A percentile compares a stretch with the other conserved stretches of the same genome.
Evolutionary conservation across 1,140 invertebrate species (phyloP).

Genomic region (Anagrus nilaparvatae): DNA sequence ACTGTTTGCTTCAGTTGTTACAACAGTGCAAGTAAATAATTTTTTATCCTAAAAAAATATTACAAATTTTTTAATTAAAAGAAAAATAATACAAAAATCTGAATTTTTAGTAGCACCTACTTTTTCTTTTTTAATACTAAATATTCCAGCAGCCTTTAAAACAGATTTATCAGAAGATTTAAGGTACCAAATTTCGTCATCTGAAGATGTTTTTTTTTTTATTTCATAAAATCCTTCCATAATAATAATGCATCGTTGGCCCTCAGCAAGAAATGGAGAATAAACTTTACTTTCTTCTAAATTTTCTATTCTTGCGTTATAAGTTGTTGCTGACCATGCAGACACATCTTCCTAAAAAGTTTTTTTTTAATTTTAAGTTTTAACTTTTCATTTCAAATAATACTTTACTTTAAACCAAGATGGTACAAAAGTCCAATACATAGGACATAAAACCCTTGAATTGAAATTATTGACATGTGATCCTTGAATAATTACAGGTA

Average conservation of each 20-base stretch:
- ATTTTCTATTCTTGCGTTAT: constrained; percentile 14
- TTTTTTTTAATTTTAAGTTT: neutral
- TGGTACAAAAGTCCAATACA: constrained; percentile 12
- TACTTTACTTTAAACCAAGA: constrained; percentile 8
- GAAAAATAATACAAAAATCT: neutral
- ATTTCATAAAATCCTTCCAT: constrained; percentile 14
- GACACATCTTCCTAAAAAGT: constrained; percentile 3
- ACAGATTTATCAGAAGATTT: constrained; percentile 5
- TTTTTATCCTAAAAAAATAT: constrained; percentile 5
- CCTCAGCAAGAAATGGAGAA: constrained; percentile 4
- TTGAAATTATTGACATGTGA: constrained; percentile 7
- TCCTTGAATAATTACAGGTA: constrained; percentile 11
- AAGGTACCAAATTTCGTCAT: constrained; percentile 9
- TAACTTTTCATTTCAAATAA: neutral
- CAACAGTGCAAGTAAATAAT: constrained; percentile 7
- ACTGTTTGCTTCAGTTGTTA: constrained; percentile 8
- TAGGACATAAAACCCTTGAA: constrained; percentile 4
- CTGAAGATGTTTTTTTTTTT: constrained; percentile 1
- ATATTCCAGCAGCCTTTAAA: constrained; percentile 13
- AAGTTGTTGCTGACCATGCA: constrained; percentile 8
- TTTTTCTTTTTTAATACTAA: constrained; percentile 8
- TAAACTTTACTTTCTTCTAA: constrained; percentile 12
- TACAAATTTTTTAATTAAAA: neutral
- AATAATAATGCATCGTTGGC: constrained; percentile 10
- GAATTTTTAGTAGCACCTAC: neutral